Percentiles rank a stretch among this genome's conserved stretches.
Conservation (phyloP, 2,113 vertebrate species). For the Poicephalus meyeri region DNA sequence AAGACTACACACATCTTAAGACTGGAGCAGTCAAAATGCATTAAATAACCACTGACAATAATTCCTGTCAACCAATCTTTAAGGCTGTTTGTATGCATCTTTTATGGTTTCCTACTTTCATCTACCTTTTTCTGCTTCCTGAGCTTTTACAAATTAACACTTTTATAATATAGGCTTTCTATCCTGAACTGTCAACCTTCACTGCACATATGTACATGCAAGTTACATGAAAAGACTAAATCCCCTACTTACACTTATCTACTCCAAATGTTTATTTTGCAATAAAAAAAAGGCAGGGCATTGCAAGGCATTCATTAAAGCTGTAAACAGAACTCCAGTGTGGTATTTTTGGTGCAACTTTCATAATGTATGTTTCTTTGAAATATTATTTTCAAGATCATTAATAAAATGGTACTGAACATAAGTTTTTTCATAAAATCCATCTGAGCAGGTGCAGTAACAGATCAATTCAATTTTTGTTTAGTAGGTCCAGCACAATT, state of each 20-base stretch:
- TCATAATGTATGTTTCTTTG: neutral
- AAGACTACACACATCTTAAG: neutral
- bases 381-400: neutral
- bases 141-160: neutral
- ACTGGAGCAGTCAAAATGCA: neutral
- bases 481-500: neutral
- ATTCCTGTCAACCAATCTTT: neutral
- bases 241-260: neutral
- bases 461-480: constrained; percentile 7
- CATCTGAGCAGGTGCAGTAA: neutral
- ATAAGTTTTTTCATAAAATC: neutral
- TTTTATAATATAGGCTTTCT: neutral
- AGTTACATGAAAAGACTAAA: neutral
- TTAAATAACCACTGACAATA: neutral
- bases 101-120: neutral
- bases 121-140: neutral
- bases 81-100: neutral
- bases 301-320: neutral
- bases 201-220: neutral
- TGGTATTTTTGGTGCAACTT: neutral
- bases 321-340: neutral
- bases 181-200: neutral
- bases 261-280: neutral
- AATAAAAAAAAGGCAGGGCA: neutral
- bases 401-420: neutral